Evolutionary conservation across 2,888 invertebrate species (phyloP).

Genomic region (Pilophorus perplexus): DNA sequence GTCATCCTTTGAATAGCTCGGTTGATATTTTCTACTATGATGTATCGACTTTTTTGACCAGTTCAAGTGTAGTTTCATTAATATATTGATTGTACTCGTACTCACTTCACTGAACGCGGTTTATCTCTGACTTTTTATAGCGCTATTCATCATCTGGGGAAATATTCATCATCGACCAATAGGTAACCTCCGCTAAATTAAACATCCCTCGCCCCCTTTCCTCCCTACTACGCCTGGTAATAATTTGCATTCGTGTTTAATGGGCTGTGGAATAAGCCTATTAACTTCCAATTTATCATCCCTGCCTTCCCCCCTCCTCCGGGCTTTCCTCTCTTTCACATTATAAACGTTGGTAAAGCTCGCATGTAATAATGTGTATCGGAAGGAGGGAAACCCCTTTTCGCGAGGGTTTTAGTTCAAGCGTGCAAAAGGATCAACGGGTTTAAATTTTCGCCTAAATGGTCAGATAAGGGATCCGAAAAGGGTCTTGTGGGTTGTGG

Average conservation of each 20-base stretch:
- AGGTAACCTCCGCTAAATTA: background rate
- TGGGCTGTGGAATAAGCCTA: background rate
- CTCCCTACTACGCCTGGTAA: background rate
- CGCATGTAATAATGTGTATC: background rate
- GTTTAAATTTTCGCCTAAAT: constrained; percentile 5
- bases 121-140: too few species aligned
- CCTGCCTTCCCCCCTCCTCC: background rate
- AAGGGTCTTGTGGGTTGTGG: background rate
- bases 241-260: constrained; percentile 1
- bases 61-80: too few species aligned
- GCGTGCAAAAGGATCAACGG: background rate
- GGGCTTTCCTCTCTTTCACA: background rate
- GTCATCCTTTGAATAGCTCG: too few species aligned
- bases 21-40: too few species aligned
- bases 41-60: too few species aligned
- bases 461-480: constrained; percentile 2
- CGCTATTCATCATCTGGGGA: too few species aligned
- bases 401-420: background rate
- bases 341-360: background rate
- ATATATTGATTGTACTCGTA: too few species aligned
- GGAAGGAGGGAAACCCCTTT: background rate
- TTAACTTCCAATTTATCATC: constrained; percentile 3
- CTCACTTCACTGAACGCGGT: too few species aligned
- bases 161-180: too few species aligned
- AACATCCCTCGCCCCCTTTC: background rate